A percentile compares a stretch with the other conserved stretches of the same genome.
Conservation (phyloP, 92 coral and sea anemone genomes). For the Epizoanthus scotinus region DNA sequence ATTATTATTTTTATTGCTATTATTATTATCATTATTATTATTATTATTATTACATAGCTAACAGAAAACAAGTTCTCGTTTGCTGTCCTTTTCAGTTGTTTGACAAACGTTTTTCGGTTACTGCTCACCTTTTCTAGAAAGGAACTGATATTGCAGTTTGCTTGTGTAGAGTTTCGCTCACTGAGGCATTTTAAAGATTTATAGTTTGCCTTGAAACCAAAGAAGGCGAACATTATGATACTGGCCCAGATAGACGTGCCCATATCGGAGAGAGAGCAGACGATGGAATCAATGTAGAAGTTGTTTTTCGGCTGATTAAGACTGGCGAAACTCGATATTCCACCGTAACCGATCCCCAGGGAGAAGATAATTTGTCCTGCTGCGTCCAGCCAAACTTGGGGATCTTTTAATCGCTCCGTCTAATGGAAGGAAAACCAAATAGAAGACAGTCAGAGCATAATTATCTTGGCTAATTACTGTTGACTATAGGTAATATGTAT, state of each 20-base stretch:
- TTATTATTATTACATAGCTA: too few species aligned
- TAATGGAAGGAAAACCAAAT: slow-evolving; percentile 11
- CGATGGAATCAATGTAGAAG: slow-evolving; percentile 77
- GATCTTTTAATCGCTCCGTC: slow-evolving; percentile 81
- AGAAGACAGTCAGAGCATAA: too few species aligned
- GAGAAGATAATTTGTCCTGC: slow-evolving; percentile 96
- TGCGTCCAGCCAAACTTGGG: slow-evolving; percentile 95
- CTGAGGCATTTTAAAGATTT: slow-evolving; percentile 55
- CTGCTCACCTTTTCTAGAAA: slow-evolving; percentile 10
- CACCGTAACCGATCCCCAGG: slow-evolving; percentile 91
- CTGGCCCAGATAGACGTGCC: slow-evolving; percentile 94
- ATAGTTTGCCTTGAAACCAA: slow-evolving; percentile 81
- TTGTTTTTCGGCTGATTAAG: slow-evolving; percentile 75
- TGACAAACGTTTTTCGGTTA: neutral
- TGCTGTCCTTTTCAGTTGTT: neutral
- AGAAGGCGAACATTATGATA: slow-evolving; percentile 90
- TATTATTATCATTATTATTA: too few species aligned
- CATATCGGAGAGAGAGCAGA: slow-evolving; percentile 76
- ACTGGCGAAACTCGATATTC: slow-evolving; percentile 71
- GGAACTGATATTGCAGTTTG: slow-evolving; percentile 14
- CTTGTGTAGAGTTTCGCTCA: neutral
- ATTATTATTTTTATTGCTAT: too few species aligned
- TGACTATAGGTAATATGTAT: too few species aligned
- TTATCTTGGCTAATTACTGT: too few species aligned
- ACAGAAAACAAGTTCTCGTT: neutral